phyloP scores from a whole-genome alignment of 2,113 vertebrate species.

The Sterrhoptilus dennistouni region DNA sequence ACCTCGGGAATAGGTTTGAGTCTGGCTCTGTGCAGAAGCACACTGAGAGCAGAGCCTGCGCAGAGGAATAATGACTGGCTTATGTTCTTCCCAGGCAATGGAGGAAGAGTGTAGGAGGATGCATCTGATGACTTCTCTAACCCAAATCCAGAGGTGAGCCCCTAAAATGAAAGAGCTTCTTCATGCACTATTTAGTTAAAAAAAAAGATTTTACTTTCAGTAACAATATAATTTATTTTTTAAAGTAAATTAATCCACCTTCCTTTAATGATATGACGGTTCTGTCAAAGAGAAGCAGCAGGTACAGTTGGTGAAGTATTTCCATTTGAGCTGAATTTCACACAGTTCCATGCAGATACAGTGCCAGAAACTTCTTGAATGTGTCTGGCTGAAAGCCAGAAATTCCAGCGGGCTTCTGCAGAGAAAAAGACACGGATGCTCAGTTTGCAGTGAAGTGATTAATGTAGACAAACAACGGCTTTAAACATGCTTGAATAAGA shows the following conservation, averaged over 20 bases:
- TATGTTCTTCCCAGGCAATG: background rate
- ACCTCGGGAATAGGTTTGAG: background rate
- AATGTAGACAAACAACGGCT: constrained; percentile 29
- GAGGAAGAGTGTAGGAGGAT: background rate
- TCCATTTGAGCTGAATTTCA: constrained; percentile 63
- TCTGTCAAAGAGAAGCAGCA: constrained; percentile 47
- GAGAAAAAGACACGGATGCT: constrained; percentile 50
- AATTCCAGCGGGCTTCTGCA: constrained; percentile 88
- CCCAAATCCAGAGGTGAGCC: background rate
- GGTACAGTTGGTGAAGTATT: constrained; percentile 49
- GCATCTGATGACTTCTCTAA: background rate
- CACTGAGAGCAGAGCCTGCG: background rate
- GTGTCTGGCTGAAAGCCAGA: constrained; percentile 86
- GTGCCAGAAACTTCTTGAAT: constrained; percentile 91
- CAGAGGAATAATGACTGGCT: constrained; percentile 7
- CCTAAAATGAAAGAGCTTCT: background rate
- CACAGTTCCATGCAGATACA: constrained; percentile 86
- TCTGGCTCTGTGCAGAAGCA: constrained; percentile 7
- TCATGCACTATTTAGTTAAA: background rate
- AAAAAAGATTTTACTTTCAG: background rate
- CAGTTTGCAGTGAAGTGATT: constrained; percentile 47
- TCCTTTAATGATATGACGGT: background rate
- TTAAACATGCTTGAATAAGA: background rate
- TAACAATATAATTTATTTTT: constrained; percentile 39
- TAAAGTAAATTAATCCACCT: constrained; percentile 28